A percentile compares a stretch with the other conserved stretches of the same genome.
Conservation (phyloP, 2,797 vertebrate genomes). For the Notolabrus celidotus region DNA sequence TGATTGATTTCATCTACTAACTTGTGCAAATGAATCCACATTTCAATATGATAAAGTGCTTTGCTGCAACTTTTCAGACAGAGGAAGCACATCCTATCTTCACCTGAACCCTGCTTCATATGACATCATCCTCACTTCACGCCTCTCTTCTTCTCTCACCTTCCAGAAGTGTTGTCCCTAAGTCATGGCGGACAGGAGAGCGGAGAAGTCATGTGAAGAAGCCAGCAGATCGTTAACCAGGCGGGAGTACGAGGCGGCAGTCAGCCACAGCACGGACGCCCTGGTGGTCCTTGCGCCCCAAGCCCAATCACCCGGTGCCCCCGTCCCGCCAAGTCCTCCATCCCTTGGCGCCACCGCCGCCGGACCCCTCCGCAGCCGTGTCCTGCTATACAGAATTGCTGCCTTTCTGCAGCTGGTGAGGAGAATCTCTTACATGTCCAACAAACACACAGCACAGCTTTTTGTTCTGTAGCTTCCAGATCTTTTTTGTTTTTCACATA, state of each 20-base stretch:
- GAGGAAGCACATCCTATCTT: not conserved
- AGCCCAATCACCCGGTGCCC: slow-evolving; percentile 83
- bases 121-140: not conserved
- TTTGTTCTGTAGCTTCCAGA: too few relatives aligned
- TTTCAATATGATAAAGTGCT: too few relatives aligned
- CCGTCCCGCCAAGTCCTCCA: slow-evolving; percentile 82
- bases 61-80: too few relatives aligned
- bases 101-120: not conserved
- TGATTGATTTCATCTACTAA: too few relatives aligned
- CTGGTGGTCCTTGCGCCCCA: slow-evolving; percentile 91
- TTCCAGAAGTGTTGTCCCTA: slow-evolving; percentile 94
- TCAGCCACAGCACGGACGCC: slow-evolving; percentile 95
- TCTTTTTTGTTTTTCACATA: too few relatives aligned
- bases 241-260: slow-evolving; percentile 95
- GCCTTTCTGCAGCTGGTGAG: slow-evolving; percentile 96
- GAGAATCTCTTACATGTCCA: slow-evolving; percentile 4
- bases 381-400: slow-evolving; percentile 95
- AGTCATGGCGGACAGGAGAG: slow-evolving; percentile 99
- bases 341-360: slow-evolving; percentile 64
- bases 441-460: too few relatives aligned
- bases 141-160: not conserved
- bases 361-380: slow-evolving; percentile 91
- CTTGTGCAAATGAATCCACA: too few relatives aligned
- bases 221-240: slow-evolving; percentile 95
- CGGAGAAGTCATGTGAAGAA: slow-evolving; percentile 99